A percentile compares a stretch with the other conserved stretches of the same genome.
Evolutionary conservation across 2,797 vertebrate genomes (phyloP).

Genomic region (Gastrophryne carolinensis): DNA sequence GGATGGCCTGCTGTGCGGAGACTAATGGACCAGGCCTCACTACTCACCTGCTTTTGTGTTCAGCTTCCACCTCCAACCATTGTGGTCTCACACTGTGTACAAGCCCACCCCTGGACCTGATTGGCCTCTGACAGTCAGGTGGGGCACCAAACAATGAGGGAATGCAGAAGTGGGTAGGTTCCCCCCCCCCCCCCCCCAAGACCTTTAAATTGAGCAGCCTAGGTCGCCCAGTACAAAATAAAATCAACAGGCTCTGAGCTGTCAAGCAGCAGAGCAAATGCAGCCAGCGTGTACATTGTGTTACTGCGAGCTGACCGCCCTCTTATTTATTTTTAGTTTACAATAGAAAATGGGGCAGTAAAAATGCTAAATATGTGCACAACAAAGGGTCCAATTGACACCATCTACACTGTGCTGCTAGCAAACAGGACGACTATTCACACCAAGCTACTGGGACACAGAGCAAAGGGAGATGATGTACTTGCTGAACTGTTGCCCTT

Average conservation of each 20-base stretch:
- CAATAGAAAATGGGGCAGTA: background rate
- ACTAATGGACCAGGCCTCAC: too few species aligned
- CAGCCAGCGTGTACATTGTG: background rate
- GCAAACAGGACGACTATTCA: background rate
- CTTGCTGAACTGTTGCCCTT: background rate
- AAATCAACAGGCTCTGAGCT: background rate
- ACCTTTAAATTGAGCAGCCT: too few species aligned
- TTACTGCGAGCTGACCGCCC: background rate
- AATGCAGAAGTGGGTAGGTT: too few species aligned
- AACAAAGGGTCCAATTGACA: background rate
- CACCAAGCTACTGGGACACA: background rate
- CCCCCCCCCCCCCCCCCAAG: too few species aligned
- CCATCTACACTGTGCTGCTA: background rate
- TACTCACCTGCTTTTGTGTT: too few species aligned
- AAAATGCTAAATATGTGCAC: background rate
- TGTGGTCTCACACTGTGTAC: too few species aligned
- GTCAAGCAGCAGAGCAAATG: background rate
- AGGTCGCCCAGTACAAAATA: background rate
- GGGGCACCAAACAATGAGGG: too few species aligned
- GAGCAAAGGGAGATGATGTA: background rate
- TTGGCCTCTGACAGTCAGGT: background rate
- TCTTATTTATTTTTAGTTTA: background rate
- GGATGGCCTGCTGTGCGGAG: too few species aligned
- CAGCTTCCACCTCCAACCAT: too few species aligned
- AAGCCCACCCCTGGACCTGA: too few species aligned